Evolutionary conservation across 2,888 invertebrate genomes (phyloP).

Genomic region (Caenorhabditis sp.): DNA sequence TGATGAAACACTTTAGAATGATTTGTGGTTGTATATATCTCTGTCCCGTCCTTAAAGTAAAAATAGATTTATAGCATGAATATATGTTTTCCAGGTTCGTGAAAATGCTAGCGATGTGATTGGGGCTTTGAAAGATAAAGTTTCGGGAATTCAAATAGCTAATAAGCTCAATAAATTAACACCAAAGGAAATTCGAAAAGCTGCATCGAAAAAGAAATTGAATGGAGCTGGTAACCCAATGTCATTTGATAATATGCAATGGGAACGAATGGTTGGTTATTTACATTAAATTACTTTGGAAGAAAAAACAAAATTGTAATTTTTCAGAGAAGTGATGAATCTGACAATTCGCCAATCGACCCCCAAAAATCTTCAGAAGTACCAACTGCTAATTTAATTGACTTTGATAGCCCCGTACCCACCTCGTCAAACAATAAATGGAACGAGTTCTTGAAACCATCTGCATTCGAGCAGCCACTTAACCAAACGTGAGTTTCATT

Average conservation of each 20-base stretch:
- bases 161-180: slow-evolving; percentile 26
- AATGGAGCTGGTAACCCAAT: slow-evolving; percentile 18
- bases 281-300: not conserved
- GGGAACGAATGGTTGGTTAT: slow-evolving; percentile 24
- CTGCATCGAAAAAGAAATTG: slow-evolving; percentile 18
- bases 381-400: slow-evolving; percentile 36
- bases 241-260: slow-evolving; percentile 55
- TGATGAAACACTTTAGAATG: no score
- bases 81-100: slow-evolving; percentile 23
- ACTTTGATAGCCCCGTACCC: slow-evolving; percentile 27
- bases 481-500: not conserved
- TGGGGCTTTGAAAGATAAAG: slow-evolving; percentile 44
- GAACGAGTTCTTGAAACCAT: slow-evolving; percentile 1
- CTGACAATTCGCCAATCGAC: slow-evolving; percentile 7
- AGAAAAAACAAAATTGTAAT: not conserved
- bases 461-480: not conserved
- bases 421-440: not conserved
- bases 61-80: no score
- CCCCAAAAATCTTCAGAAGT: slow-evolving; percentile 6
- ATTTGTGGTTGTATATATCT: no score
- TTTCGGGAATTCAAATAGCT: slow-evolving; percentile 45
- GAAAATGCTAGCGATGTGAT: slow-evolving; percentile 54
- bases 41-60: no score
- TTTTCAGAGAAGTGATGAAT: slow-evolving; percentile 24
- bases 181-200: slow-evolving; percentile 32